Evolutionary conservation across 2,888 invertebrate species (phyloP).

Genomic region (Mythimna albipuncta): DNA sequence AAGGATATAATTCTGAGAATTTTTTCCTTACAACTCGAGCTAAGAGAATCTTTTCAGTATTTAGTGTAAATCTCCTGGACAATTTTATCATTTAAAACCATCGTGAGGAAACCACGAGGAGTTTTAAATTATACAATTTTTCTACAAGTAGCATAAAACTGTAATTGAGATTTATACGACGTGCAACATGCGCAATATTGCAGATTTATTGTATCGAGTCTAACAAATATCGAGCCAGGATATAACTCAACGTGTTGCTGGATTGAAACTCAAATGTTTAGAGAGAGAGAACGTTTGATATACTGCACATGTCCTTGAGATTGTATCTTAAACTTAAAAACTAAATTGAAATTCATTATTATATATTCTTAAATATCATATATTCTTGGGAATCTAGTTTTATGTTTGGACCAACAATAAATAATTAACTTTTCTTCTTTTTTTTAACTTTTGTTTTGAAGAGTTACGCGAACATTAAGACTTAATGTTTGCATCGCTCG

Average conservation of each 20-base stretch:
- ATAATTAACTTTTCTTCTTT: too few relatives aligned
- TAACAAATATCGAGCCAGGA: not conserved
- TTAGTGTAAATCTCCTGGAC: not conserved
- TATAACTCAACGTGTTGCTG: constrained; percentile 1
- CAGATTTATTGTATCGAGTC: constrained; percentile 17
- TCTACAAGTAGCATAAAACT: not conserved
- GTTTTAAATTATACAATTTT: not conserved
- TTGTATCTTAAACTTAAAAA: not conserved
- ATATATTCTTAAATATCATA: too few relatives aligned
- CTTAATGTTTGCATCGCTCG: too few relatives aligned
- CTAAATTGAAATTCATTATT: not conserved
- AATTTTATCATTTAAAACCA: not conserved
- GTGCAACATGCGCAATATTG: constrained; percentile 8
- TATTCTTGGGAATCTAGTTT: not conserved
- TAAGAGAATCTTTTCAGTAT: not conserved
- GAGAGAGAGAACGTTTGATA: not conserved
- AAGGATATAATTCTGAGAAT: not conserved
- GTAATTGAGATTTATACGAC: constrained; percentile 12
- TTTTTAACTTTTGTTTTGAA: too few relatives aligned
- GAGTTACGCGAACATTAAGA: too few relatives aligned
- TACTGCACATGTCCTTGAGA: not conserved
- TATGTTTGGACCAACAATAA: not conserved
- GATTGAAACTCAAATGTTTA: constrained; percentile 13
- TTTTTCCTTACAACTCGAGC: not conserved
- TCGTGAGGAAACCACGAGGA: too few relatives aligned